Conservation (phyloP, 2,797 vertebrate species). For the Sylvia borin region DNA sequence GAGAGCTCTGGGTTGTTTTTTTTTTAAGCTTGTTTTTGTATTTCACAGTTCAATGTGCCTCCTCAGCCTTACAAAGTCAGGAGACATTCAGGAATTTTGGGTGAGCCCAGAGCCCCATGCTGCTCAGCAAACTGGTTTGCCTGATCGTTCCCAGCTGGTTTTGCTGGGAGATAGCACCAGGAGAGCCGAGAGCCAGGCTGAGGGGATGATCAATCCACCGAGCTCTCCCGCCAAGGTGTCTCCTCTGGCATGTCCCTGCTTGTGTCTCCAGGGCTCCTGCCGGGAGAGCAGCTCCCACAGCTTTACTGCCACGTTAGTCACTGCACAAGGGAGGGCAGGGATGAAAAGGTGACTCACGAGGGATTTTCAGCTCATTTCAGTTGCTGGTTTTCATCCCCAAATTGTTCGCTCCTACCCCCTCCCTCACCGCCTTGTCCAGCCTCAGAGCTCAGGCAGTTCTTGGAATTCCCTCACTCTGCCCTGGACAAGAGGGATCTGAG, state of each 20-base stretch:
- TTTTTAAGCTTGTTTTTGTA: not conserved
- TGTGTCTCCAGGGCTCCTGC: not conserved
- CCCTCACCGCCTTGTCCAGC: rapidly evolving
- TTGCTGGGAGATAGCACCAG: not conserved
- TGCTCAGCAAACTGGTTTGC: not conserved
- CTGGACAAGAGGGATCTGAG: too few relatives aligned
- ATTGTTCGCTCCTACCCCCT: not conserved
- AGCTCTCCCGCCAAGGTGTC: not conserved
- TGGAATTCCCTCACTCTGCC: rapidly evolving
- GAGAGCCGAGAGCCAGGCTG: not conserved
- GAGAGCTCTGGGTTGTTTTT: not conserved
- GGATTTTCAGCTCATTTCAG: not conserved
- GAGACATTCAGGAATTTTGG: not conserved
- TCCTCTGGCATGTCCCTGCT: not conserved
- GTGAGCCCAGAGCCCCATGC: not conserved
- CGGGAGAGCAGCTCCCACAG: not conserved
- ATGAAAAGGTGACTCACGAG: not conserved
- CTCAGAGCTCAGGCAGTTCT: rapidly evolving
- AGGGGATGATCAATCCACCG: not conserved
- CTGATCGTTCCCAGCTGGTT: not conserved
- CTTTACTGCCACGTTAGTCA: not conserved
- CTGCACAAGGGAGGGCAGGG: not conserved
- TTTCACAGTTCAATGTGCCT: not conserved
- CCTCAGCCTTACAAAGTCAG: not conserved
- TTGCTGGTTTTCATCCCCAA: not conserved